These are phyloP conservation scores for Calcarius lapponicus DNA, from an alignment of 2,797 vertebrate genomes.

Conservation along the genomic window DNA sequence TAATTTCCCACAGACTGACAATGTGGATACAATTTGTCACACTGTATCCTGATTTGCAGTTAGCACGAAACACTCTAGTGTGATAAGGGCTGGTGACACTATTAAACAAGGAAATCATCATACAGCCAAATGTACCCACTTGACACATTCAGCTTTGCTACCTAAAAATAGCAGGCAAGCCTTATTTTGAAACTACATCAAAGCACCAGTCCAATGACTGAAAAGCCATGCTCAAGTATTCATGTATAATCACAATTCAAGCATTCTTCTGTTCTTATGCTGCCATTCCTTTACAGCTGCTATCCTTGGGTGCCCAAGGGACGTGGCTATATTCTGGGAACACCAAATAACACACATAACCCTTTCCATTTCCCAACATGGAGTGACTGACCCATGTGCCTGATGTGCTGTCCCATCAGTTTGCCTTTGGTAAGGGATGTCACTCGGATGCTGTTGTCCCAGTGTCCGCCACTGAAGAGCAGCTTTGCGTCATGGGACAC, in stretches of 20 bases:
- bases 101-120: background rate
- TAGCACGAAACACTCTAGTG: background rate
- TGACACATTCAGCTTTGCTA: background rate
- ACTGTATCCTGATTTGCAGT: background rate
- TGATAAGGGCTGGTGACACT: background rate
- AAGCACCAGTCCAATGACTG: background rate
- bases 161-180: background rate
- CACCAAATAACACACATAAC: background rate
- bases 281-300: background rate
- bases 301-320: background rate
- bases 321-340: background rate
- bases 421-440: conserved; percentile 92
- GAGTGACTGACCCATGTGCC: conserved; percentile 90
- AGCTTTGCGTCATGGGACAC: conserved; percentile 94
- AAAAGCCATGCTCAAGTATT: background rate
- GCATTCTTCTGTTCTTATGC: background rate
- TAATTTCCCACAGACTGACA: background rate
- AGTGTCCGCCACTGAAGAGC: conserved; percentile 95
- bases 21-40: background rate
- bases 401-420: conserved; percentile 88
- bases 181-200: background rate
- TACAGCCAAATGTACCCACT: background rate
- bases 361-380: background rate
- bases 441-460: conserved; percentile 96
- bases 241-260: background rate